Evolutionary conservation across 1,140 invertebrate species (phyloP), one percentile per base, ranked within the genome.

Genomic region (Brachionus angularis): DNA sequence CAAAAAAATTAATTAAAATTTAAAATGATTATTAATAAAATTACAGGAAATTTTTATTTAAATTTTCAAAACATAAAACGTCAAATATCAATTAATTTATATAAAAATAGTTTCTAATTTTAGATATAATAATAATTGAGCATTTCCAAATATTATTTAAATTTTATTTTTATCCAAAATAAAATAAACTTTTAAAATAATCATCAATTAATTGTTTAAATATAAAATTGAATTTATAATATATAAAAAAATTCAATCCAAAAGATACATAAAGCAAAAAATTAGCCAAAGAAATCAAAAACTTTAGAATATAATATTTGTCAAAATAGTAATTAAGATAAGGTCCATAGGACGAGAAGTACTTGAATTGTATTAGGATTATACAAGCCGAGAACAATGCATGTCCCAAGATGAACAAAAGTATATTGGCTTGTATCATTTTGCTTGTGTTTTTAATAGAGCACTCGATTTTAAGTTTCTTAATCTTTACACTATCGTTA

Each of bases 191-290:
- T 12, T 58, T 58, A 23, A 39, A 21, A 23, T 18, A 58, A 18
- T 21, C 36, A 58, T 58, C 39, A 2, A 58, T 21, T 12, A 58
- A 10, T 3, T 4, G 1, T 21, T 58, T 23, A 39, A 58, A 58
- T 39, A 39, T 12, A 39, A 39, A 39, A 34, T 58, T 58, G 27
- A 21, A 58, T 21, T 39, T 39, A 58, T 58, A 58, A n/a, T 58
- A 58, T 3, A 58, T 23, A 39, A 58, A 58, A 58, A 58, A 58
- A 58, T 58, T 58, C 21, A 39, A 36, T 2, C 53, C 53, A 39
- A 58, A 58, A 0, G 53, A 58, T 21, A 39, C 8, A 39, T 58
- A 58, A n/a, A 58, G 53, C 33, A 58, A 25, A 18, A 58, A 39
- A 39, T 58, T 58, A 3, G 27, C 34, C 53, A 58, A 58, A 12